Conservation (phyloP, 2,888 invertebrate species). For the Netelia virgata region DNA sequence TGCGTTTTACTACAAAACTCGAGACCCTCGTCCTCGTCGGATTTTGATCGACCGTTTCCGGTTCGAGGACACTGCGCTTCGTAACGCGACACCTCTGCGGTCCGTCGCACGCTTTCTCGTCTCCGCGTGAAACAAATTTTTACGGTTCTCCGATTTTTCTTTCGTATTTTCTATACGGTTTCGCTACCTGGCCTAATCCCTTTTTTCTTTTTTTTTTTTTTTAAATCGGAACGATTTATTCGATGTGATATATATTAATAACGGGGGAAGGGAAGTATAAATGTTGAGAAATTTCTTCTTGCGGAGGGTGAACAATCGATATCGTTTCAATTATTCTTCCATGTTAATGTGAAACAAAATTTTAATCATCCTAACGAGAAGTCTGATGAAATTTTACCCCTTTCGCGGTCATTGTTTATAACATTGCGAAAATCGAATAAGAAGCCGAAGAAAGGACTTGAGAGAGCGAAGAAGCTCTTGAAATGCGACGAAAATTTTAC, state of each 20-base stretch:
- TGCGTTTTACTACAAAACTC: conserved; percentile 20
- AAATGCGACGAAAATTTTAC: conserved; percentile 39
- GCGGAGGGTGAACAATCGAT: no score
- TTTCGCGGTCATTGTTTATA: not conserved
- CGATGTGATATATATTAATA: no score
- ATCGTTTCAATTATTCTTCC: no score
- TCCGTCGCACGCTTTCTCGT: not conserved
- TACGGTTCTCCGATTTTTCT: not conserved
- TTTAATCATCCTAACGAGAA: not conserved
- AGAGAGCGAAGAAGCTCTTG: conserved; percentile 22
- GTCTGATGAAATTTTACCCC: not conserved
- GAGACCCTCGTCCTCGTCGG: conserved; percentile 47
- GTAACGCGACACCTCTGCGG: conserved; percentile 62
- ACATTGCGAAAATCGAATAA: not conserved
- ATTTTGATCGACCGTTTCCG: conserved; percentile 69
- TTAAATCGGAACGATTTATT: no score
- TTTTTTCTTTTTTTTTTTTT: not conserved
- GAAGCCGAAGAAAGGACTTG: conserved; percentile 1
- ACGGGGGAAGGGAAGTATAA: no score
- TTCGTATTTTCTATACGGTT: conserved; percentile 7
- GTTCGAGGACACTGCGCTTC: conserved; percentile 40
- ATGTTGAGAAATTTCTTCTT: no score
- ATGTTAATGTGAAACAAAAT: no score
- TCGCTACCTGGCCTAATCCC: conserved; percentile 28
- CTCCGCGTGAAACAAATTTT: not conserved